Conservation (phyloP, 2,113 vertebrate species). For the Xiphophorus couchianus region DNA sequence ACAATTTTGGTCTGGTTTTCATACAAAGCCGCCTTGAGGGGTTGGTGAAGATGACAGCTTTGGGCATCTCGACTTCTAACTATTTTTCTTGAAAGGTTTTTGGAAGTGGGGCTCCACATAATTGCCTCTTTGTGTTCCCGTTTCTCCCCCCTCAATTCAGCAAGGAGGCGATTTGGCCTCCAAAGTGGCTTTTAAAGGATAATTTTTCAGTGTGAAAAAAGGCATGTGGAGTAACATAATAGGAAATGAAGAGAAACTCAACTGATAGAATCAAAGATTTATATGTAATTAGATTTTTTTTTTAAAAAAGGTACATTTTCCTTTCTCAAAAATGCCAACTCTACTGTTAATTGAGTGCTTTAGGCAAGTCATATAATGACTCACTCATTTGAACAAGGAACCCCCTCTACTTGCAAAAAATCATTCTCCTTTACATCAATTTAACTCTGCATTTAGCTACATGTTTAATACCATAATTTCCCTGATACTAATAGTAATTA, state of each 20-base stretch:
- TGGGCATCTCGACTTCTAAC: too few relatives aligned
- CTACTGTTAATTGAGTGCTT: background rate
- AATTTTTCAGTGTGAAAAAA: background rate
- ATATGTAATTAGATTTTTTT: background rate
- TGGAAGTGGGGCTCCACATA: background rate
- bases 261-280: background rate
- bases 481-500: too few relatives aligned
- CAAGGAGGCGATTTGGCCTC: background rate
- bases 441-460: too few relatives aligned
- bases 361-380: too few relatives aligned
- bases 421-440: too few relatives aligned
- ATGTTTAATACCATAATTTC: too few relatives aligned
- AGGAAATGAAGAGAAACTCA: background rate
- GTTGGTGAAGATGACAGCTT: background rate
- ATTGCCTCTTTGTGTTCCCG: background rate
- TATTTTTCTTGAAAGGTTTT: background rate
- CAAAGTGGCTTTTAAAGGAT: slow-evolving; percentile 2
- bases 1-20: background rate
- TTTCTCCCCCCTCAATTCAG: background rate
- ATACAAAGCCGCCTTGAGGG: background rate
- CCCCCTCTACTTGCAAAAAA: too few relatives aligned
- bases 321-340: background rate
- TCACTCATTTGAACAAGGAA: too few relatives aligned
- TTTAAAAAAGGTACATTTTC: too few relatives aligned
- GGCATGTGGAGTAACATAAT: background rate